Percentiles rank a stretch among this genome's conserved stretches.
phyloP scores from a whole-genome alignment of 2,113 vertebrate genomes.

The Zingel zingel region DNA sequence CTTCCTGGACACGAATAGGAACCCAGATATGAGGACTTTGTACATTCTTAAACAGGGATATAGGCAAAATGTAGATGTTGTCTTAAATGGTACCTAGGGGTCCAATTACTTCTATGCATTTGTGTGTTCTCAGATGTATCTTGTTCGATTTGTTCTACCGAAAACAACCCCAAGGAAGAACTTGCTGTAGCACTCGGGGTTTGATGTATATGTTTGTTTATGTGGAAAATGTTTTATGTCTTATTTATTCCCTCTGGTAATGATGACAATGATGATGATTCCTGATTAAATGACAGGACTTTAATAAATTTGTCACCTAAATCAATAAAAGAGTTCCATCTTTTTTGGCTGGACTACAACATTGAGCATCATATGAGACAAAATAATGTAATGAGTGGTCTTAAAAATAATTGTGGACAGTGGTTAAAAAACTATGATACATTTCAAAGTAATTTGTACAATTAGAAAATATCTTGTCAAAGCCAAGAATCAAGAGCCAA shows the following conservation, averaged over 20 bases:
- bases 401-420: not conserved
- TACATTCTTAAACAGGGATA: constrained; percentile 76
- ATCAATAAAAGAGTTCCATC: constrained; percentile 55
- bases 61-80: constrained; percentile 78
- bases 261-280: constrained; percentile 67
- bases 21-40: constrained; percentile 74
- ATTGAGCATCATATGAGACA: not conserved
- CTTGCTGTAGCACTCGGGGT: constrained; percentile 47
- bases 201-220: constrained; percentile 84
- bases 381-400: not conserved
- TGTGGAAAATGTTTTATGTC: constrained; percentile 89
- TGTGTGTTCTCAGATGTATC: constrained; percentile 83
- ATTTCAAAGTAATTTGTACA: not conserved
- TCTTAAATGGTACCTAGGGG: constrained; percentile 75
- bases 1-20: constrained; percentile 67
- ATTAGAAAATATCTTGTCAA: constrained; percentile 3
- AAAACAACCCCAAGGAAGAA: constrained; percentile 51
- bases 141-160: constrained; percentile 74
- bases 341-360: constrained; percentile 34
- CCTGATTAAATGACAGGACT: constrained; percentile 85
- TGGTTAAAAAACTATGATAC: not conserved
- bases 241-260: constrained; percentile 94
- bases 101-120: constrained; percentile 82
- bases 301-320: constrained; percentile 96
- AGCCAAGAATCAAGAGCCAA: constrained; percentile 13